These are phyloP conservation scores for Myxocyprinus asiaticus DNA, from an alignment of 2,113 vertebrate genomes.

Conservation along the genomic window DNA sequence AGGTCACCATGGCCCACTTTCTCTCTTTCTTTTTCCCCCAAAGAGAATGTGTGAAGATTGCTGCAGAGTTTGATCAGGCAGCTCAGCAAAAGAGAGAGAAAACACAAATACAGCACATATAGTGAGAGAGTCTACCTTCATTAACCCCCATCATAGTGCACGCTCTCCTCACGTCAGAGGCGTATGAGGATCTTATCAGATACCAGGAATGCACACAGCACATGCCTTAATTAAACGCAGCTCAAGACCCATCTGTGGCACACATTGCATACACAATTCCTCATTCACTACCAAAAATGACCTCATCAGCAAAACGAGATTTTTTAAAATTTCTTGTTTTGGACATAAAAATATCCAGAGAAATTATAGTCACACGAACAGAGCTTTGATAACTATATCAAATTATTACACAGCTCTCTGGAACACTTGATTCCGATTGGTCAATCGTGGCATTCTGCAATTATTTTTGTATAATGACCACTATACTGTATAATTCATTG, in stretches of 20 bases:
- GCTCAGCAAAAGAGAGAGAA: conserved; percentile 47
- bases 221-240: conserved; percentile 59
- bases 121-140: conserved; percentile 48
- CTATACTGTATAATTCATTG: too few species aligned
- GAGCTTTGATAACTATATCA: too few species aligned
- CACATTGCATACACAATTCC: background rate
- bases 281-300: background rate
- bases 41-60: conserved; percentile 69
- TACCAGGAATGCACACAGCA: conserved; percentile 54
- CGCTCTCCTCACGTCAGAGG: conserved; percentile 51
- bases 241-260: conserved; percentile 49
- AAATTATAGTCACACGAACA: too few species aligned
- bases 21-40: conserved; percentile 47
- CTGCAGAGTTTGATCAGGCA: conserved; percentile 69
- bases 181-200: conserved; percentile 60
- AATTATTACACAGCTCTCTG: too few species aligned
- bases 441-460: too few species aligned
- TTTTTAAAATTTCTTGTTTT: too few species aligned
- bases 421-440: too few species aligned
- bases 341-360: too few species aligned
- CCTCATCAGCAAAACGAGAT: background rate
- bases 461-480: too few species aligned
- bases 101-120: background rate
- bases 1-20: conserved; percentile 82
- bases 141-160: conserved; percentile 46